Base-by-base conservation (phyloP, 2,888 invertebrate species). In the Barypeithes pellucidus region DNA sequence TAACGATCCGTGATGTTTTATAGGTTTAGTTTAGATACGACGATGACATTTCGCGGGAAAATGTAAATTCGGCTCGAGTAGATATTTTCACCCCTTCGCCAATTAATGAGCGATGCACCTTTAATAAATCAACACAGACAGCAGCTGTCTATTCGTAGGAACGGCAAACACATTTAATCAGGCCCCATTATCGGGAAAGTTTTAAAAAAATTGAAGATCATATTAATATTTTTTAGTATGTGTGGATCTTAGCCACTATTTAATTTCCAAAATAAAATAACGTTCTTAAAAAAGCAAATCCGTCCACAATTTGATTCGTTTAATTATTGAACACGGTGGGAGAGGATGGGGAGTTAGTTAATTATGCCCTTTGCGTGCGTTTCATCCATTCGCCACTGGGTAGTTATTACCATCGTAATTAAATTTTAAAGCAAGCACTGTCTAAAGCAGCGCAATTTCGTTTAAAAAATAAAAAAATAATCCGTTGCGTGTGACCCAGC, bases 1-100 rank as follows among this genome's bases (percentile, higher is more conserved):
- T 70, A 73, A 73, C 73, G 69, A 73, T 73, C 73, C 73, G 61
- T 73, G 69, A 69, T 73, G 69, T 69, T 69, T 66, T 70, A 69
- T 73, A 59, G 45, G 18, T 67, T 18, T 29, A 59, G 57, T 20
- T 24, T 22, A 41, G 66, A 22, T 24, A n/a, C 18, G 36, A 36
- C 18, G 60, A 61, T 73, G 69, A 69, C 73, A 73, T 73, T 73
- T 73, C 22, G 52, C 52, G 66, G 52, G 69, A 66, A 73, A 69
- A 60, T 50, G 66, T 73, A 73, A 66, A 73, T 63, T 63, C 60
- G 52, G 61, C 20, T 9, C 24, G 47, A 50, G 22, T 54, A 67
- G 67, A 72, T 67, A 72, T 50, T 61, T 52, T 43, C 18, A 67
- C 61, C 66, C 67, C 52, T 60, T 61, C 45, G 24, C 24, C 57